These are phyloP conservation scores for Sebastes trivittatus DNA, from an alignment of 2,797 vertebrate species.

Conservation along the genomic window DNA sequence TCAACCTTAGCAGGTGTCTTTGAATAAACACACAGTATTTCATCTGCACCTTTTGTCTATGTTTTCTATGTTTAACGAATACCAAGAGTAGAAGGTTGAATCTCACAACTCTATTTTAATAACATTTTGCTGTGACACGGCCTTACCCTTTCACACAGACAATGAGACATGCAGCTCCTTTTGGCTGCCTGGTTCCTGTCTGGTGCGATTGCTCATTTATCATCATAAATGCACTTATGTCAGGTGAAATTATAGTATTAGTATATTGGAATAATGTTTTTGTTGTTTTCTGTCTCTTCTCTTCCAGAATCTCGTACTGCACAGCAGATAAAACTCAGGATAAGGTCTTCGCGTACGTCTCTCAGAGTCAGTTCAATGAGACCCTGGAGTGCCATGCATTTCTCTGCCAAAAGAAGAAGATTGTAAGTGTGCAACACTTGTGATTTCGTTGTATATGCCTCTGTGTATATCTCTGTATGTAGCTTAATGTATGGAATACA, in stretches of 20 bases:
- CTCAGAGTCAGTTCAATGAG: constrained; percentile 89
- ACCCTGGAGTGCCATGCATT: constrained; percentile 93
- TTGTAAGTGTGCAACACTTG: constrained; percentile 80
- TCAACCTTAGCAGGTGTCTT: not conserved
- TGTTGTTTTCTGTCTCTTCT: not conserved
- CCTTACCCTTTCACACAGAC: not conserved
- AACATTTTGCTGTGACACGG: not conserved
- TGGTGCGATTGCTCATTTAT: not conserved
- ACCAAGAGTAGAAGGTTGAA: not conserved
- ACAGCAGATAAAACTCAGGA: constrained; percentile 95
- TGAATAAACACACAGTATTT: not conserved
- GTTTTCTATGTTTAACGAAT: not conserved
- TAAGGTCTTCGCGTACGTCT: constrained; percentile 93
- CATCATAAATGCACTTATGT: not conserved
- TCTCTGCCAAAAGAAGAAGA: constrained; percentile 94
- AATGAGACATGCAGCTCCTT: not conserved
- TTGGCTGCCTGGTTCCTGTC: not conserved
- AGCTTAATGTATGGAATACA: not conserved
- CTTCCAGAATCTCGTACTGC: constrained; percentile 92
- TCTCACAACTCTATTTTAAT: not conserved
- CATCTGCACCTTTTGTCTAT: not conserved
- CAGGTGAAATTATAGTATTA: not conserved
- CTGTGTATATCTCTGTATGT: not conserved
- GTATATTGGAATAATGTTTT: not conserved
- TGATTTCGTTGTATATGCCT: not conserved